Conservation (phyloP, 2,797 vertebrate species). For the Cyclopterus lumpus region DNA sequence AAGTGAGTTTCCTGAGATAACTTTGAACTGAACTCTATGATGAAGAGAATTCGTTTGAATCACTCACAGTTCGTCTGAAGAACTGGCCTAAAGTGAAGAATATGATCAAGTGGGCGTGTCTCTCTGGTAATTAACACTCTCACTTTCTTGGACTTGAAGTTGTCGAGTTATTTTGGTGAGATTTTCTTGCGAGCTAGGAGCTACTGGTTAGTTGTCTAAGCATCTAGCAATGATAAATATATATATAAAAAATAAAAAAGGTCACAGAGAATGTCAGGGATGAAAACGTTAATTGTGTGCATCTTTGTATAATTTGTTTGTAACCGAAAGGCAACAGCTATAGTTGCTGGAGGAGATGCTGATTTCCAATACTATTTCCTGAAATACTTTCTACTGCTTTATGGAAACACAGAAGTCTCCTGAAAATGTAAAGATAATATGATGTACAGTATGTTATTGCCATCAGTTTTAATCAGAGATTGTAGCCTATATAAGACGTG, state of each 20-base stretch:
- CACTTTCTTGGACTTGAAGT: neutral
- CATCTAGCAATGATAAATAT: neutral
- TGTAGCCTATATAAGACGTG: neutral
- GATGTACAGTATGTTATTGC: neutral
- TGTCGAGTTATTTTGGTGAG: neutral
- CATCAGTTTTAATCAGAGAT: neutral
- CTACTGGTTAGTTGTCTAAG: neutral
- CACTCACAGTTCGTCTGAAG: slow-evolving; percentile 7
- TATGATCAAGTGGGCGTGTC: neutral
- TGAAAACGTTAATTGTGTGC: neutral
- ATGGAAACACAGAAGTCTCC: neutral
- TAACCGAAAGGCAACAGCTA: neutral
- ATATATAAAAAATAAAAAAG: too few relatives aligned
- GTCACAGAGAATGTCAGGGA: neutral
- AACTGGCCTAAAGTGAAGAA: slow-evolving; percentile 5
- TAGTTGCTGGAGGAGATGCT: neutral
- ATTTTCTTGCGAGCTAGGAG: neutral
- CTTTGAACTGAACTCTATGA: slow-evolving; percentile 12
- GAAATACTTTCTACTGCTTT: too few relatives aligned
- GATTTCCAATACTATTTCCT: neutral
- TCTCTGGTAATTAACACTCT: too few relatives aligned
- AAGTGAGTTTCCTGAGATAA: slow-evolving; percentile 11
- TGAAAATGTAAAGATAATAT: neutral
- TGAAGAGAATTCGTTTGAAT: slow-evolving; percentile 17
- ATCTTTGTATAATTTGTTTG: neutral